Percentiles rank a stretch among this genome's conserved stretches.
phyloP scores from a whole-genome alignment of 30 jellyfish, hydroid and myxozoan species.

The Aurelia aurita region DNA sequence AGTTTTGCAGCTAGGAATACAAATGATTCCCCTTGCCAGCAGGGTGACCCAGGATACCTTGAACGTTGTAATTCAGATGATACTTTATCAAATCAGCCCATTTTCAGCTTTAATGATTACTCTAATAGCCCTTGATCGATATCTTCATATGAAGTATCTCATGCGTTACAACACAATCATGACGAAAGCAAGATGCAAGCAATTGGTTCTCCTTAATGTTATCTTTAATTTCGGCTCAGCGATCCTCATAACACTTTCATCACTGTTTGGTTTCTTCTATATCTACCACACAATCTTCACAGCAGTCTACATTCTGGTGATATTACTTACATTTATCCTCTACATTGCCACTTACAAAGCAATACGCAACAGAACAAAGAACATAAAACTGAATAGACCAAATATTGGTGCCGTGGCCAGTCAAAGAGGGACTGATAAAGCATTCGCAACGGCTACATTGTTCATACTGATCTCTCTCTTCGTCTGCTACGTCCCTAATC shows the following conservation, averaged over 20 bases:
- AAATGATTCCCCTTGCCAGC: slow-evolving; percentile 15
- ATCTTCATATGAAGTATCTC: slow-evolving; percentile 54
- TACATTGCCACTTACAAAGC: slow-evolving; percentile 26
- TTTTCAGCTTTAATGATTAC: slow-evolving; percentile 43
- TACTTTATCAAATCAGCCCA: slow-evolving; percentile 10
- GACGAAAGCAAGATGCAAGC: not conserved
- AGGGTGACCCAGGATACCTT: not conserved
- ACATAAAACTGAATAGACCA: not conserved
- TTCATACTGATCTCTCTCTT: slow-evolving; percentile 1
- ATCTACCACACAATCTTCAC: slow-evolving; percentile 4
- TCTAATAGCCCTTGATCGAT: slow-evolving; percentile 36
- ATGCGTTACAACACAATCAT: slow-evolving; percentile 23
- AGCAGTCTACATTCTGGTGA: not conserved
- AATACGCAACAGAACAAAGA: not conserved
- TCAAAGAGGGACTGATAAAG: slow-evolving; percentile 4
- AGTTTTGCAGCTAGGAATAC: slow-evolving; percentile 27
- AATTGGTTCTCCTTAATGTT: not conserved
- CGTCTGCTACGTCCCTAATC: slow-evolving; percentile 20
- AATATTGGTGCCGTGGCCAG: not conserved
- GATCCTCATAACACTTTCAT: not conserved
- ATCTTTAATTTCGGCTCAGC: not conserved
- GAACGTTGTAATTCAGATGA: not conserved
- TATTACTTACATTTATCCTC: not conserved
- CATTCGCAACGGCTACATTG: slow-evolving; percentile 11
- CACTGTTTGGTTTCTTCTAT: slow-evolving; percentile 21